Evolutionary conservation across 37 sponge, comb jelly and placozoan species (phyloP), one percentile per base, ranked within the genome.

Genomic region (Spongilla lacustris): DNA sequence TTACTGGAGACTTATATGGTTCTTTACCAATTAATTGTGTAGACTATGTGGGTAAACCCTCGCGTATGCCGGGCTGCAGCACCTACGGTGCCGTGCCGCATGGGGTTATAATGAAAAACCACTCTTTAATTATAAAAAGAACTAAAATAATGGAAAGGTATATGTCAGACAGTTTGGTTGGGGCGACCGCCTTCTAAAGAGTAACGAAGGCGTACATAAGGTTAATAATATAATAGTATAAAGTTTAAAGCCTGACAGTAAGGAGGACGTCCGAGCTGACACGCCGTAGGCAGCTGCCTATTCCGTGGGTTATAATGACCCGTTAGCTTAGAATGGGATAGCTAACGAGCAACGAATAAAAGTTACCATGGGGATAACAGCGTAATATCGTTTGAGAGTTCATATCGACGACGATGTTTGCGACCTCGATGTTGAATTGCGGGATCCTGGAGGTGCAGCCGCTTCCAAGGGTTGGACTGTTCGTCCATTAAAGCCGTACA

Each of bases 381-480:
- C 89, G 95, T 94, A 94, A 94, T 94, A 85, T 94, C 69, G 92
- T 91, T 91, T 77, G 83, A 91, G 88, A 94, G 92, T 81, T 76
- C 92, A 70, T 91, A 94, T 91, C 89, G 92, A 94, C 35, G 90
- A 92, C 92, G 81, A 86, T 85, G 95, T 94, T 94, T 94, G 95
- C 95, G 89, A 94, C 95, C 95, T 94, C 95, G 95, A 94, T 94
- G 95, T 94, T 94, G 95, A 94, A 94, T 94, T 94, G 95, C 80
- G 87, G 85, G 91, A 79, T 86, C 95, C 95, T 92, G 93, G 87
- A 69, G 88, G 91, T 76, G 91, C 79, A 94, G 94, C 81, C 75
- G 91, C 89, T 84, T 83, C 82, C 91, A 94, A 90, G 91, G 94
- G 94, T 94, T 87, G 92, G 95, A 89, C 89, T 94, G 92, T 94